phyloP scores from a whole-genome alignment of 1,140 invertebrate genomes.

The Calephelis virginiensis region DNA sequence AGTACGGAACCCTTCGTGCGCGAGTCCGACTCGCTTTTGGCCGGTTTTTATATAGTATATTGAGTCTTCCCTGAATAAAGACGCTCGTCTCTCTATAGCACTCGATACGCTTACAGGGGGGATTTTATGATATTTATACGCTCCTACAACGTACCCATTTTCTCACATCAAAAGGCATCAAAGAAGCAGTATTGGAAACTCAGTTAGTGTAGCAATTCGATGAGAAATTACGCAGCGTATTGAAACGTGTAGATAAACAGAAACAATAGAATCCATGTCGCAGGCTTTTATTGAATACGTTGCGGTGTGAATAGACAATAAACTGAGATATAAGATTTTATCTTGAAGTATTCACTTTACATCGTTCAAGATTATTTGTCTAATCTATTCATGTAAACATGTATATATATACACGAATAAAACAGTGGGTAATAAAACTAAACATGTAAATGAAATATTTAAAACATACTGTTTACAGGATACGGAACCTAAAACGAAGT shows the following conservation, averaged over 20 bases:
- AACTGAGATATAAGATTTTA: background rate
- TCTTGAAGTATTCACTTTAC: background rate
- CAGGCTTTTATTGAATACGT: background rate
- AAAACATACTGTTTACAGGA: too few relatives aligned
- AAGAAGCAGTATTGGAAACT: constrained; percentile 32
- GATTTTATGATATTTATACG: constrained; percentile 43
- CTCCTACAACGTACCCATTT: constrained; percentile 34
- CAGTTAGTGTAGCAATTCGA: constrained; percentile 27
- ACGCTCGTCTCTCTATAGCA: constrained; percentile 6
- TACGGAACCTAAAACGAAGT: too few relatives aligned
- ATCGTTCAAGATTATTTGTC: too few relatives aligned
- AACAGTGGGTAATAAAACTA: too few relatives aligned
- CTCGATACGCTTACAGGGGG: constrained; percentile 26
- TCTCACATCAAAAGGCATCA: constrained; percentile 48
- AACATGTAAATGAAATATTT: too few relatives aligned
- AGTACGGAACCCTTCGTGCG: too few relatives aligned
- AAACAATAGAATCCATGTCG: background rate
- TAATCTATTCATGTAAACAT: too few relatives aligned
- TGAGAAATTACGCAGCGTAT: constrained; percentile 25
- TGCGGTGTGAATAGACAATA: too few relatives aligned
- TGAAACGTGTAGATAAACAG: constrained; percentile 5
- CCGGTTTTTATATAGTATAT: too few relatives aligned
- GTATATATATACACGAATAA: too few relatives aligned
- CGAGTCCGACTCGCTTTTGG: too few relatives aligned
- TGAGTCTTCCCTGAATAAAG: background rate